Evolutionary conservation across 1,140 invertebrate genomes (phyloP).

Genomic region (fruit fly (Drosophila melanogaster)): DNA sequence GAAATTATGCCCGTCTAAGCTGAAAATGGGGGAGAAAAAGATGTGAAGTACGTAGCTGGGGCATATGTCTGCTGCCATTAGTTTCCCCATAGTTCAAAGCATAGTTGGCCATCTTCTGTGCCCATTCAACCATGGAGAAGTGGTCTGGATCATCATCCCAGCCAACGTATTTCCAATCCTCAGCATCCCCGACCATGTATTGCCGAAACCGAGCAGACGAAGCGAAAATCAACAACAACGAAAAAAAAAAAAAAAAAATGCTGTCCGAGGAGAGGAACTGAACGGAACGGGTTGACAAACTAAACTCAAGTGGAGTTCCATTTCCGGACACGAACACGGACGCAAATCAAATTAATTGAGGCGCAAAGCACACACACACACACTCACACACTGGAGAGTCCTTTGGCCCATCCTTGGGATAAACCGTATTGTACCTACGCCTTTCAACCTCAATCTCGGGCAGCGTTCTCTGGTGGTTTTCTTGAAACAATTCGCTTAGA

Average conservation of each 20-base stretch:
- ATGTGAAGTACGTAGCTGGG: not conserved
- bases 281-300: constrained; percentile 69
- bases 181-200: constrained; percentile 1
- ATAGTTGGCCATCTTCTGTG: constrained; percentile 79
- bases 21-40: not conserved
- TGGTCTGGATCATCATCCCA: constrained; percentile 53
- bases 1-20: not conserved
- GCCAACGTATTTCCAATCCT: not conserved
- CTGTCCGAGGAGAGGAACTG: constrained; percentile 16
- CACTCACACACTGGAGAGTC: constrained; percentile 13
- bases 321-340: constrained; percentile 64
- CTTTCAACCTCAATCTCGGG: constrained; percentile 20
- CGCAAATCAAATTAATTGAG: constrained; percentile 83
- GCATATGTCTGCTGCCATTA: constrained; percentile 60
- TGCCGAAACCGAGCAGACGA: constrained; percentile 51
- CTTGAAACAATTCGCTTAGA: constrained; percentile 84
- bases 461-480: constrained; percentile 73
- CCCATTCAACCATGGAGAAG: constrained; percentile 66
- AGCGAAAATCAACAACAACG: constrained; percentile 33
- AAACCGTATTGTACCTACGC: not conserved
- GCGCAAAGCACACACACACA: constrained; percentile 43
- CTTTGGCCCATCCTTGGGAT: constrained; percentile 11
- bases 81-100: constrained; percentile 79
- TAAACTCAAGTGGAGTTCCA: constrained; percentile 78
- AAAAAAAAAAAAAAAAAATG: constrained; percentile 60